Percentiles rank a stretch among this genome's conserved stretches.
These are phyloP conservation scores for Phrynocephalus forsythii DNA, from an alignment of 2,797 vertebrate species.

Conservation along the genomic window DNA sequence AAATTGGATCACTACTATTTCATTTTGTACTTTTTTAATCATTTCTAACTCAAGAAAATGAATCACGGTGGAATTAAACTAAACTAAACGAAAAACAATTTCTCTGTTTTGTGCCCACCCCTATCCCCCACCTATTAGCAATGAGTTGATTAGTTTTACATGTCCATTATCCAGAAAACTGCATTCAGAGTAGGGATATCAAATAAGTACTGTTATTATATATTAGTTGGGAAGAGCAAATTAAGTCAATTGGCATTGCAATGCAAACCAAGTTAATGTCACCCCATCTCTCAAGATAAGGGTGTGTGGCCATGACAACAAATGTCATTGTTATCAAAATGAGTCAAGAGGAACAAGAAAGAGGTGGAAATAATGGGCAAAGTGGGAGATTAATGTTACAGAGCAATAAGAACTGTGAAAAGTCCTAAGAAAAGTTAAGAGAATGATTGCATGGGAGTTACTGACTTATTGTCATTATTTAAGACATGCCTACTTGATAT, in stretches of 20 bases:
- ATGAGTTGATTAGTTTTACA: neutral
- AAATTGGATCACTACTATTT: too few species aligned
- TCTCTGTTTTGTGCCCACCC: too few species aligned
- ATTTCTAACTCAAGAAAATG: too few species aligned
- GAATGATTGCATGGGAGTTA: neutral
- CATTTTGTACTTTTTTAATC: too few species aligned
- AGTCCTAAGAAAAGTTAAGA: neutral
- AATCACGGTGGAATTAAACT: too few species aligned
- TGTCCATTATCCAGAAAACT: neutral
- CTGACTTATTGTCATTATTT: neutral
- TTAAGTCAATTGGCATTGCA: neutral
- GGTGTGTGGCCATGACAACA: neutral
- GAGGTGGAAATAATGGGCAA: neutral
- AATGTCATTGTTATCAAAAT: neutral
- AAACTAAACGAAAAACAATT: too few species aligned
- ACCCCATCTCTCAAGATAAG: neutral
- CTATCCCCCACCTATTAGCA: too few species aligned
- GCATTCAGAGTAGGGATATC: neutral
- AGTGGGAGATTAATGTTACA: neutral
- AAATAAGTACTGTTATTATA: too few species aligned
- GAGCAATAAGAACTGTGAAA: too few species aligned
- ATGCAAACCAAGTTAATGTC: neutral
- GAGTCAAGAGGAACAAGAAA: too few species aligned
- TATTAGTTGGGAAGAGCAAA: too few species aligned
- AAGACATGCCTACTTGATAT: too few species aligned